Evolutionary conservation across 2,113 vertebrate species (phyloP), one percentile per base, ranked within the genome.

Genomic region (Cinclus mexicanus): DNA sequence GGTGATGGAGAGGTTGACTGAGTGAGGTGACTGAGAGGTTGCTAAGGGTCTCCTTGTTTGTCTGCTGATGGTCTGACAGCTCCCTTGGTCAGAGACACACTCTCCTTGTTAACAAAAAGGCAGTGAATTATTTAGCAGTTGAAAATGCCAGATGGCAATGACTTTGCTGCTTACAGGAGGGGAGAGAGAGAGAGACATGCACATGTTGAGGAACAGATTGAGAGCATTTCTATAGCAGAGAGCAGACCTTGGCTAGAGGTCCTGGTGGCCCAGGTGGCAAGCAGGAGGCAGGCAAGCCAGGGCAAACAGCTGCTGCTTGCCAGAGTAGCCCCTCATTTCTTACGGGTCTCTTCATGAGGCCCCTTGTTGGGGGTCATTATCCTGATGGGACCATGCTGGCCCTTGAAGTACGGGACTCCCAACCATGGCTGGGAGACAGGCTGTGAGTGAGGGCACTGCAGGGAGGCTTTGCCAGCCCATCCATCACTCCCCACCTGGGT

Each of bases 31-130:
- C 55, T 68, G 12, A 6, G 16, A 41, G 44, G 42, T 83, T 95
- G 63, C 89, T 90, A 55, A 49, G 70, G 95, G 49, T 74, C 50
- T 82, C 68, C 61, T 87, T 56, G 39, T 89, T 94, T 92, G 28
- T 94, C 93, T 96, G 53, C 77, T 85, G 72, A 76, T 79, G 50
- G 68, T 94, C 83, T 46, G 76, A 65, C 57, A 74, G 80, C 33
- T 93, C 59, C 37, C 44, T 87, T 0, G 6, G 55, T 47, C 49
- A 81, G 77, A 92, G 81, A 74, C 70, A 86, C 21, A 21, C 75
- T 95, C 83, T 90, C 56, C 59, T 83, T 94, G 83, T 95, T 97
- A 96, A 95, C 93, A 94, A 91, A 97, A 95, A 91, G 80, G 44
- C 68, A 16, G 59, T 94, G 87, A 93, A 96, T 97, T 96, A 96